Conservation (phyloP, 35 echinoderm and acorn worm genomes). For the Eucidaris tribuloides region DNA sequence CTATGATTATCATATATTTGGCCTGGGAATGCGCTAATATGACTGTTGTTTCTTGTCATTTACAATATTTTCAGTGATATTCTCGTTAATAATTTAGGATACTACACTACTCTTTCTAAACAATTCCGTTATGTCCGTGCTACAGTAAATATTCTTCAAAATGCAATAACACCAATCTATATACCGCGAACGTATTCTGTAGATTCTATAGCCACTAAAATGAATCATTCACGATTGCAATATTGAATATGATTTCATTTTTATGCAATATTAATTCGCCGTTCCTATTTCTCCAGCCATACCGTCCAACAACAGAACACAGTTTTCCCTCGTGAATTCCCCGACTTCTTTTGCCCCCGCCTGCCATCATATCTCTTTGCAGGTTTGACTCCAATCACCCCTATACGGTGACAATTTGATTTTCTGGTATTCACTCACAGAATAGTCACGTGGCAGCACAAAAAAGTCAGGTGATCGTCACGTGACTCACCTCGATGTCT, state of each 20-base stretch:
- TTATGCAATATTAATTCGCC: background rate
- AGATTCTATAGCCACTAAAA: too few species aligned
- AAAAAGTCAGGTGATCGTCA: background rate
- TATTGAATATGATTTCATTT: background rate
- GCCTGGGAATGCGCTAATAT: too few species aligned
- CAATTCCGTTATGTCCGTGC: background rate
- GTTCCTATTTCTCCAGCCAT: background rate
- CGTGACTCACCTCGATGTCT: background rate
- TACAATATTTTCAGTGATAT: too few species aligned
- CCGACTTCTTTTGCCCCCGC: background rate
- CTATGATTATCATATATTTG: too few species aligned
- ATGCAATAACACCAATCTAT: background rate
- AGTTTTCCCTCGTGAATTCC: conserved; percentile 17
- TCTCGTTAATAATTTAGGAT: too few species aligned
- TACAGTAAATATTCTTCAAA: background rate
- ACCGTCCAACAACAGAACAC: background rate
- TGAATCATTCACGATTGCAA: background rate
- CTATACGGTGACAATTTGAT: background rate
- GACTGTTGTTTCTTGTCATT: too few species aligned
- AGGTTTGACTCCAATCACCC: conserved; percentile 8
- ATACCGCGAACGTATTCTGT: too few species aligned
- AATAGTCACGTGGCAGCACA: background rate
- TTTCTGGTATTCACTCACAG: too few species aligned
- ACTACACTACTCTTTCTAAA: background rate
- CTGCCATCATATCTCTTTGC: conserved; percentile 9